phyloP scores from a whole-genome alignment of 2,797 vertebrate genomes.

The Carduelis carduelis region DNA sequence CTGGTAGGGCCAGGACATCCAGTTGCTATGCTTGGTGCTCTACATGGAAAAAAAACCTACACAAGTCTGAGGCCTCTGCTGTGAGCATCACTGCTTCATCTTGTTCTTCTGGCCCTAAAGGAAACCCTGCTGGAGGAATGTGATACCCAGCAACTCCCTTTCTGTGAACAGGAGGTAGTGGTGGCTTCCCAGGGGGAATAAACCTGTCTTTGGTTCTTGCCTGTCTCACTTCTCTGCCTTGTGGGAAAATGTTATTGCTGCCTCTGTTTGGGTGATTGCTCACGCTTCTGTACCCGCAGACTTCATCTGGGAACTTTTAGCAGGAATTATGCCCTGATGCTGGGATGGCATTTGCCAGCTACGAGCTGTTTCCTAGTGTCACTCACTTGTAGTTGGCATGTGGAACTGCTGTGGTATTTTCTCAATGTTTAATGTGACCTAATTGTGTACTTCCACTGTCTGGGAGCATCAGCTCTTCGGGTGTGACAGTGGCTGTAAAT shows the following conservation, averaged over 20 bases:
- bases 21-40: accelerated
- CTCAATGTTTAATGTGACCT: conserved; percentile 17
- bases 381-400: neutral
- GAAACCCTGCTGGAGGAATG: neutral
- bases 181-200: neutral
- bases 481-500: neutral
- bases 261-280: neutral
- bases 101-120: neutral
- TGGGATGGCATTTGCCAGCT: neutral
- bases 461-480: neutral
- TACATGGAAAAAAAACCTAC: neutral
- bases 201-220: neutral
- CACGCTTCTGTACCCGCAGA: accelerated
- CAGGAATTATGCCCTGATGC: neutral
- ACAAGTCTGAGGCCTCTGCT: neutral
- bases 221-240: neutral
- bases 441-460: conserved; percentile 29
- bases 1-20: neutral
- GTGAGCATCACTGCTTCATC: accelerated
- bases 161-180: neutral
- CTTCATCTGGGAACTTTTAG: neutral
- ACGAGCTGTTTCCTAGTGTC: neutral
- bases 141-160: accelerated
- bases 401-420: neutral
- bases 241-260: neutral